Evolutionary conservation across 2,797 vertebrate genomes (phyloP).

Genomic region (Gymnodraco acuticeps): DNA sequence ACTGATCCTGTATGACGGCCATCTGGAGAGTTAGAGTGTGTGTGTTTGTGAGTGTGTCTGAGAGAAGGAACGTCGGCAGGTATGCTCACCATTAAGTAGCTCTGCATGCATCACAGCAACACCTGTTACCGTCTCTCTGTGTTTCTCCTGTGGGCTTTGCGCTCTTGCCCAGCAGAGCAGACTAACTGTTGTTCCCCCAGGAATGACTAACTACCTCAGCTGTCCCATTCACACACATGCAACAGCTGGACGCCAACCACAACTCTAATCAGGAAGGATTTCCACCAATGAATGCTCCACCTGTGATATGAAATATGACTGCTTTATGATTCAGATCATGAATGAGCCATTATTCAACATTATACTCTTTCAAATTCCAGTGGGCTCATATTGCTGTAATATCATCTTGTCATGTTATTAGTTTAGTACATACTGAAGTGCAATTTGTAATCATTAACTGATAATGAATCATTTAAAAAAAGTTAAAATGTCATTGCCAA

Average conservation of each 20-base stretch:
- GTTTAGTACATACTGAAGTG: neutral
- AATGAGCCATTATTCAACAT: neutral
- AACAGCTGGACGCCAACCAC: constrained; percentile 72
- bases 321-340: constrained; percentile 6
- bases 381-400: neutral
- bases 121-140: constrained; percentile 68
- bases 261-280: constrained; percentile 69
- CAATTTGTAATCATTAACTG: constrained; percentile 2
- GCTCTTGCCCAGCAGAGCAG: constrained; percentile 62
- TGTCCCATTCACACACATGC: constrained; percentile 59
- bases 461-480: neutral
- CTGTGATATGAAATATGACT: constrained; percentile 49
- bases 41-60: constrained; percentile 3
- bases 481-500: neutral
- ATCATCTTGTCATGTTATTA: neutral
- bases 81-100: constrained; percentile 57
- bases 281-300: constrained; percentile 51
- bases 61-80: constrained; percentile 51
- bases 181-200: constrained; percentile 67
- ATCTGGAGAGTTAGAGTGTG: constrained; percentile 70
- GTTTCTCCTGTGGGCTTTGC: constrained; percentile 56
- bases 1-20: constrained; percentile 72
- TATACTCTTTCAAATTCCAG: neutral
- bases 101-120: constrained; percentile 70
- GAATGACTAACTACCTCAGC: constrained; percentile 74